phyloP scores from a whole-genome alignment of 2,113 vertebrate species.

The Telmatochromis sp. region DNA sequence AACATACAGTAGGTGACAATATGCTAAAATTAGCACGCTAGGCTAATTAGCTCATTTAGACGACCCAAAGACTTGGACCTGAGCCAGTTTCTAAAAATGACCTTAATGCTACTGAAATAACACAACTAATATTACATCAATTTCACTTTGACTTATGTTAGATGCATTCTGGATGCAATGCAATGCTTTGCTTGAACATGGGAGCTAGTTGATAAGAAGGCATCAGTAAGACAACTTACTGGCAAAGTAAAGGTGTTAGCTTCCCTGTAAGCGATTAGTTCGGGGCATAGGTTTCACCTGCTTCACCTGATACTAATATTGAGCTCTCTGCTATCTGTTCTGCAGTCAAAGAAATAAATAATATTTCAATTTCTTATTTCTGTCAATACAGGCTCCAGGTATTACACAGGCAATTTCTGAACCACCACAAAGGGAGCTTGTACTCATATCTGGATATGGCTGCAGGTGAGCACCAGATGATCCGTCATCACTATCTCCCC shows the following conservation, averaged over 20 bases:
- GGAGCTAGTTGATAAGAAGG: not conserved
- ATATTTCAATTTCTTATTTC: not conserved
- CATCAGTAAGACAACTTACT: not conserved
- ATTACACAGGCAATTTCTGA: not conserved
- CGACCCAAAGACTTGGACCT: not conserved
- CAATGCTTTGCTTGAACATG: not conserved
- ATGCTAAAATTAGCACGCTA: not conserved
- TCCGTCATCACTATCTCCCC: slow-evolving; percentile 2
- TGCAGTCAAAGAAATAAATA: not conserved
- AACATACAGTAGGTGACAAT: not conserved
- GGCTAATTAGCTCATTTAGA: not conserved
- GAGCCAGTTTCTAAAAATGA: not conserved
- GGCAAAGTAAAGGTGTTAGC: not conserved
- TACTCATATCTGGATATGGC: slow-evolving; percentile 6
- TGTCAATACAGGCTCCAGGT: not conserved
- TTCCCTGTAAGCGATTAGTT: not conserved
- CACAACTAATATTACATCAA: not conserved
- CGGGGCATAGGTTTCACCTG: not conserved
- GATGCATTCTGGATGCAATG: not conserved
- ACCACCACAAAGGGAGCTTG: not conserved
- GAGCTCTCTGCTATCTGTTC: not conserved
- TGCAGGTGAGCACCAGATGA: not conserved
- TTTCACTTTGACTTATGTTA: fast-evolving
- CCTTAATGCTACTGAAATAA: not conserved
- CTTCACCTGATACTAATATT: not conserved